Evolutionary conservation across 2,888 invertebrate genomes (phyloP), one percentile per base, ranked within the genome.

Genomic region (Listrodromus nycthemerus): DNA sequence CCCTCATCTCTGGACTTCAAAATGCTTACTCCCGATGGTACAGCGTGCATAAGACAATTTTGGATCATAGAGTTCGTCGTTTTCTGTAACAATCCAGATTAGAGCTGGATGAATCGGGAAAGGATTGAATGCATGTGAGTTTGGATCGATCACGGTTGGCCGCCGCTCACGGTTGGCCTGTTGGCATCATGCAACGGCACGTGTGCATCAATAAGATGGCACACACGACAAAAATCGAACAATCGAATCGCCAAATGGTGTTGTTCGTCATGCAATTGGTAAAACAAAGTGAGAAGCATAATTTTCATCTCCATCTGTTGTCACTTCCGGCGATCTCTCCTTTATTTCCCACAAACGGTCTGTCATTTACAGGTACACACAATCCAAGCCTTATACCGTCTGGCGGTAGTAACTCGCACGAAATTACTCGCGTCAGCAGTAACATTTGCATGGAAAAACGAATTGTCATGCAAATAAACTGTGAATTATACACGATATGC

Each of bases 401-500:
- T 65, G 41, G 67, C 41, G 24, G 71, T 66, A 77, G 70, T 78
- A 78, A 78, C 66, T 82, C 82, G 58, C 45, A 50, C 19, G 73
- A 74, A 78, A 82, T 78, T 82, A 67, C 73, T 78, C 73, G 78
- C 73, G 73, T 78, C 73, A 52, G 73, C 66, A 48, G 52, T 55
- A 61, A 82, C 37, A 78, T 78, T 78, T 73, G 67, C 82, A 82
- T 73, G 73, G 78, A 78, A 82, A 82, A 73, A 66, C 73, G 73
- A 50, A 78, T 82, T 82, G 61, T 78, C 48, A 82, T 82, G 82
- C 61, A 78, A 82, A 78, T 82, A 78, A 69, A 41, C 33, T 58
- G 58, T 65, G 66, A 82, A 82, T 82, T 67, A 41, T 58, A 66
- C 66, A 73, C 55, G 58, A 50, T 52, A 30, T 67, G 13, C 21